These are phyloP conservation scores for Diadophis punctatus DNA, from an alignment of 2,113 vertebrate species.

Conservation along the genomic window DNA sequence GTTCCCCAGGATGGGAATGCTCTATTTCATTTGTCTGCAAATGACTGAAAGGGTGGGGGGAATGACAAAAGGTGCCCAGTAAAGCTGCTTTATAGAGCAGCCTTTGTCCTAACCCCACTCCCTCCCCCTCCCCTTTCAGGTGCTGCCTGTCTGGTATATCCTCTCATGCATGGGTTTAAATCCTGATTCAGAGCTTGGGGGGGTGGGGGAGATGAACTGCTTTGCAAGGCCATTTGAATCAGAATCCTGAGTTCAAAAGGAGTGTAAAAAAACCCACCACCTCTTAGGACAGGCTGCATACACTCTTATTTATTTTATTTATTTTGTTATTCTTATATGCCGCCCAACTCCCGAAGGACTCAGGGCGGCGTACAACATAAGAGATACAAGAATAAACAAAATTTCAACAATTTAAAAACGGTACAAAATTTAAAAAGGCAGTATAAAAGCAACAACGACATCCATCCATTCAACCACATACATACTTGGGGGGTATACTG, in stretches of 20 bases:
- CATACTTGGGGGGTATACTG: no score
- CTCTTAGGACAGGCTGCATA: not conserved
- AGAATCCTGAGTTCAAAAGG: not conserved
- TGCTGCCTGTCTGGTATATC: not conserved
- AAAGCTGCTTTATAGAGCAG: not conserved
- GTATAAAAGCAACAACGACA: no score
- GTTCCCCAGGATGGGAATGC: not conserved
- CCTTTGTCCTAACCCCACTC: not conserved
- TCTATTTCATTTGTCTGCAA: not conserved
- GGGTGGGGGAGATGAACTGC: not conserved
- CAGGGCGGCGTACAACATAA: no score
- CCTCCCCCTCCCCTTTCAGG: not conserved
- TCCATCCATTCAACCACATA: no score
- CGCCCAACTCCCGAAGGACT: no score
- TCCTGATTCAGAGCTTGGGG: not conserved
- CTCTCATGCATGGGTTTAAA: not conserved
- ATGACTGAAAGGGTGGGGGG: not conserved
- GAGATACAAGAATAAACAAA: no score
- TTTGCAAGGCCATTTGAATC: not conserved
- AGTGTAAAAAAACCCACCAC: not conserved
- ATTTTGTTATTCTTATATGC: no score
- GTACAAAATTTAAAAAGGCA: no score
- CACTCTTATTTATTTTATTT: no score
- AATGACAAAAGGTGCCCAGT: not conserved
- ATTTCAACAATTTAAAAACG: no score